Evolutionary conservation across 2,113 vertebrate genomes (phyloP).

Genomic region (Epinephelus fuscoguttatus): DNA sequence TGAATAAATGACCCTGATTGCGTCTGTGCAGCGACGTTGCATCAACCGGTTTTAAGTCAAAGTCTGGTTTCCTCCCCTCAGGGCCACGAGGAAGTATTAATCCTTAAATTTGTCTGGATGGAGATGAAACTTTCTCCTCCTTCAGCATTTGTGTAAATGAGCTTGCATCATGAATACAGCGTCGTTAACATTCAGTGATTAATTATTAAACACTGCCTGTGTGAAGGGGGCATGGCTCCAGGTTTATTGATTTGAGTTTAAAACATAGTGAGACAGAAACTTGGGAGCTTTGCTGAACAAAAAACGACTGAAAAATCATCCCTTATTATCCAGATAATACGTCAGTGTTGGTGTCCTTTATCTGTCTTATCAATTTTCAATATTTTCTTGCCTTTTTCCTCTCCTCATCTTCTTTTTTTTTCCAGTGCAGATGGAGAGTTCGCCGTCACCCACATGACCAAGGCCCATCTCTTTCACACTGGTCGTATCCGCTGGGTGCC

Average conservation of each 20-base stretch:
- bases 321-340: neutral
- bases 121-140: conserved; percentile 40
- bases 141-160: conserved; percentile 22
- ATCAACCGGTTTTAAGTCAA: conserved; percentile 34
- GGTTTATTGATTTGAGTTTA: conserved; percentile 43
- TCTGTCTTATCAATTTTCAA: neutral
- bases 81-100: conserved; percentile 32
- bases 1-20: conserved; percentile 40
- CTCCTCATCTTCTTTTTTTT: neutral
- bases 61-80: conserved; percentile 32
- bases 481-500: conserved; percentile 95
- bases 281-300: neutral
- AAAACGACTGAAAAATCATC: neutral
- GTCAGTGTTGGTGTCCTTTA: neutral
- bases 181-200: conserved; percentile 30
- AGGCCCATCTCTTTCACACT: conserved; percentile 91
- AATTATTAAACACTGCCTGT: conserved; percentile 49
- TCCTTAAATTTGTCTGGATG: conserved; percentile 38
- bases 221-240: conserved; percentile 11
- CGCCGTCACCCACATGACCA: conserved; percentile 95
- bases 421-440: conserved; percentile 93
- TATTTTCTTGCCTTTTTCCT: neutral
- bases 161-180: conserved; percentile 47
- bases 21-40: conserved; percentile 34
- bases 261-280: conserved; percentile 37